Evolutionary conservation across 2,113 vertebrate genomes (phyloP), one percentile per base, ranked within the genome.

Genomic region (Gnathonemus longibarbis): DNA sequence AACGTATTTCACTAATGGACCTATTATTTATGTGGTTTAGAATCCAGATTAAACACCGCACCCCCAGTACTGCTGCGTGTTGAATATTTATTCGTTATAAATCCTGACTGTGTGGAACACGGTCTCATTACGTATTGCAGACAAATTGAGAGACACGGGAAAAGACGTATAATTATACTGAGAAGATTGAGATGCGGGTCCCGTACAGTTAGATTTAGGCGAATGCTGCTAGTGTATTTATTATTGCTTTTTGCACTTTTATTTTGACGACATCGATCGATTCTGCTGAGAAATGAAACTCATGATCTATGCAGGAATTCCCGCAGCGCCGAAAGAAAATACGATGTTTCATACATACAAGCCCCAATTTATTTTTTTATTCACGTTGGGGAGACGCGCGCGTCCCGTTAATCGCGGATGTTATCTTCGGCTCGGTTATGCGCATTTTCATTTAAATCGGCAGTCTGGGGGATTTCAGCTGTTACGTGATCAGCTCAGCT

Each of bases 401-500:
- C 13, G 74, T 77, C 17, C 74, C 1, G 10, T 77, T 39, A 77
- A 77, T 15, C 70, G 15, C 35, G 62, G 62, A 31, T 70, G 62
- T 27, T 27, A 31, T 70, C 27, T 74, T 74, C 35, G 35, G 5
- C 31, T 15, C 74, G 35, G 74, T 77, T 77, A 77, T 77, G 27
- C 74, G 35, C 74, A 77, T 39, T 77, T 77, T 77, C 74, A 77
- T 39, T 77, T 42, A 77, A 77, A 77, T 27, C 74, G 2, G 35
- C 15, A 42, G 74, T 77, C 31, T 77, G 74, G 74, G 24, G 74
- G 74, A 42, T 77, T 39, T 77, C 74, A 77, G 5, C 15, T 77
- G 74, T 77, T 77, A 77, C 74, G 74, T 77, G 74, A 77, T 77
- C 74, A 77, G 74, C 74, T 77, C 74, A 77, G 74, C 74, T 77